These are phyloP conservation scores for Cheirogaleus major DNA, from an alignment of 2,797 vertebrate genomes.

Conservation along the genomic window DNA sequence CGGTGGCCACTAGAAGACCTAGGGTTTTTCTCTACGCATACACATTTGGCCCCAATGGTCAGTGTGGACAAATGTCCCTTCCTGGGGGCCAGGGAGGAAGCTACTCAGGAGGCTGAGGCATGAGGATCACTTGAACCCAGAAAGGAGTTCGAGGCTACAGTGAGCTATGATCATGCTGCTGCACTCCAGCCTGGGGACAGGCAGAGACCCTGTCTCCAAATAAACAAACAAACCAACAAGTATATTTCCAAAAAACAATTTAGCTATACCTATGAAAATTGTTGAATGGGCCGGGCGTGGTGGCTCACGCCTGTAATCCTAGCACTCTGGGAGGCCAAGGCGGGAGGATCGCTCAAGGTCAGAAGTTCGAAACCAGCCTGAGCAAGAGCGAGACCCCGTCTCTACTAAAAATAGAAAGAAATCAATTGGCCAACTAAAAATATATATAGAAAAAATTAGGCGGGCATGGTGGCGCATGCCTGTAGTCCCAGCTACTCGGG, in stretches of 20 bases:
- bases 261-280: not conserved
- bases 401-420: too few species aligned
- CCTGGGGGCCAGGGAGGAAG: not conserved
- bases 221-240: not conserved
- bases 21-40: not conserved
- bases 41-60: not conserved
- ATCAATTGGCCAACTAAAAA: too few species aligned
- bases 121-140: not conserved
- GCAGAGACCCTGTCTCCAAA: not conserved
- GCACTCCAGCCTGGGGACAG: not conserved
- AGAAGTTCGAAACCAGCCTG: too few species aligned
- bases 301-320: too few species aligned
- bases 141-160: not conserved
- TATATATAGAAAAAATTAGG: too few species aligned
- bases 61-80: not conserved
- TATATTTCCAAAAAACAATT: not conserved
- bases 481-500: too few species aligned
- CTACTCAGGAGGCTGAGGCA: not conserved
- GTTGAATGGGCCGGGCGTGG: not conserved
- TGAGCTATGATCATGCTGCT: not conserved
- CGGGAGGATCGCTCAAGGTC: too few species aligned
- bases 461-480: too few species aligned
- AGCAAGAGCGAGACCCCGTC: too few species aligned
- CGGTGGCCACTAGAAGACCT: not conserved
- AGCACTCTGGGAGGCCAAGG: too few species aligned